Conservation (phyloP, 2,113 vertebrate genomes). For the Diadophis punctatus region DNA sequence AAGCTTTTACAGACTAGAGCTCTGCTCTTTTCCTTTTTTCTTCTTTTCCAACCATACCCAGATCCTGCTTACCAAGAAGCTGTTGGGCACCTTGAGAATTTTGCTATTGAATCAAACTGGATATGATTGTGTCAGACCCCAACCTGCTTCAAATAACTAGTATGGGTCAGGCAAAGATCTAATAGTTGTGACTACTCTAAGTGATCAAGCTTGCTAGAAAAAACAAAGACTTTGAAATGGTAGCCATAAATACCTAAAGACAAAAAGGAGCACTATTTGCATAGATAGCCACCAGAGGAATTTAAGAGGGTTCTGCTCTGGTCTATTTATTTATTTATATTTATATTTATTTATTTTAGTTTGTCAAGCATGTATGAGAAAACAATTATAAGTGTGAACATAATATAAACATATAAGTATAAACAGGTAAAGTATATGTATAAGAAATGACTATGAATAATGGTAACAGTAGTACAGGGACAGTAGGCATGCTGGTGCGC, state of each 20-base stretch:
- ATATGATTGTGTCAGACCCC: background rate
- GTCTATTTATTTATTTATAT: background rate
- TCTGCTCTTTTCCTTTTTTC: background rate
- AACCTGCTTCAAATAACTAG: background rate
- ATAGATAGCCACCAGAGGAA: background rate
- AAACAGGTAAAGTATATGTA: too few relatives aligned
- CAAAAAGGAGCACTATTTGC: background rate
- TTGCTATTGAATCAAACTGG: background rate
- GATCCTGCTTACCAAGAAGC: background rate
- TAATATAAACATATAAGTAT: too few relatives aligned
- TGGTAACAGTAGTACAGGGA: too few relatives aligned
- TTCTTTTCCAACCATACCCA: background rate
- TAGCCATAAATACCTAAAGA: background rate
- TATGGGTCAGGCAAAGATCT: background rate
- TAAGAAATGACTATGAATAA: too few relatives aligned
- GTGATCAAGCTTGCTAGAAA: background rate
- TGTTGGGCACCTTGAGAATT: background rate
- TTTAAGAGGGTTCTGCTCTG: background rate
- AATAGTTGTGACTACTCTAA: background rate
- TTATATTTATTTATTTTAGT: too few relatives aligned
- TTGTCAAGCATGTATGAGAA: too few relatives aligned
- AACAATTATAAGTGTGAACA: too few relatives aligned
- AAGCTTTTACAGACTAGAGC: background rate
- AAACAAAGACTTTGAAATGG: background rate
- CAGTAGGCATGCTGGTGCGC: too few relatives aligned